Evolutionary conservation across 2,888 invertebrate genomes (phyloP).

Genomic region (Chirona hameri): DNA sequence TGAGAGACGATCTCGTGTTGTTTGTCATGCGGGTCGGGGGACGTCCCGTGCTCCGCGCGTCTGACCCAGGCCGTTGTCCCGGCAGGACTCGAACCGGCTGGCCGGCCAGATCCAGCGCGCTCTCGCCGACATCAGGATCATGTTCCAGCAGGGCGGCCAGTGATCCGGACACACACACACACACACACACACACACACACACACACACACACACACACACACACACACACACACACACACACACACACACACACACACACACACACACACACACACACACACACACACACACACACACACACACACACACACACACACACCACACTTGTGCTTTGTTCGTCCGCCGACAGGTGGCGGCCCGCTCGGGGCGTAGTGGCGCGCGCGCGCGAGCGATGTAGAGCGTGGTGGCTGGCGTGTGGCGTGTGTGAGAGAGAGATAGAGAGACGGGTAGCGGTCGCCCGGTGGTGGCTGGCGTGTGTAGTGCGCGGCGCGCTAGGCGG

Average conservation of each 20-base stretch:
- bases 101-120: conserved; percentile 67
- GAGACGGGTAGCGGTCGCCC: too few relatives aligned
- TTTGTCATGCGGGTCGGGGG: too few relatives aligned
- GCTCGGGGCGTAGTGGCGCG: background rate
- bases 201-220: background rate
- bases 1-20: too few relatives aligned
- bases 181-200: background rate
- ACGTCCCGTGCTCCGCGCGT: too few relatives aligned
- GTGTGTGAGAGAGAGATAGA: background rate
- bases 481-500: too few relatives aligned
- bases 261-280: background rate
- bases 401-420: too few relatives aligned
- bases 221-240: background rate
- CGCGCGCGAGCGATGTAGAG: too few relatives aligned
- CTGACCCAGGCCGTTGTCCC: conserved; percentile 38
- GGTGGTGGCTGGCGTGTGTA: too few relatives aligned
- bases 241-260: background rate
- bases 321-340: background rate
- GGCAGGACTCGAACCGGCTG: conserved; percentile 77
- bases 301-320: too few relatives aligned
- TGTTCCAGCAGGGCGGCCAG: background rate
- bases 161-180: background rate
- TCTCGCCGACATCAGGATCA: conserved; percentile 59
- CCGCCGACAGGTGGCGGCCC: background rate
- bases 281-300: background rate